Base-by-base conservation (phyloP, 2,888 invertebrate genomes). In the Sminthurinus aureus region DNA sequence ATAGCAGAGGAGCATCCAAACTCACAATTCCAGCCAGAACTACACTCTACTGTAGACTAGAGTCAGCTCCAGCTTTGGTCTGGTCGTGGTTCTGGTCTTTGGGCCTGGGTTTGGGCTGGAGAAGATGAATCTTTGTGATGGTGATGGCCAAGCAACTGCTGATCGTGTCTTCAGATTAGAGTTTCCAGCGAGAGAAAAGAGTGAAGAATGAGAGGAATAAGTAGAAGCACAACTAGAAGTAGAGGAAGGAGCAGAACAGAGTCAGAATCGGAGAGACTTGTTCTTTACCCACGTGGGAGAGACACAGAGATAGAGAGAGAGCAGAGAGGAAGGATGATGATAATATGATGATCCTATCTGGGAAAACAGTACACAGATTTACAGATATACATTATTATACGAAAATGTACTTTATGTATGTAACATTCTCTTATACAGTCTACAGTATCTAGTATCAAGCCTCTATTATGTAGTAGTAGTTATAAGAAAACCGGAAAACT, bases 121-220 rank as follows among this genome's bases (percentile, higher is more conserved):
- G 76, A 76, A 76, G 76, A 76, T 76, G 76, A 76, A 76, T 76
- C 76, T 76, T 58, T 52, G 76, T 76, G 73, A 38, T 38, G 38
- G 38, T 38, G 76, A 76, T 76, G 76, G 76, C 76, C 76, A 76
- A n/a, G 58, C 51, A 76, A 76, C 51, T 76, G 50, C 20, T 58
- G 76, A 76, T 76, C 58, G 76, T 76, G 76, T 76, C 76, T 76
- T 22, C 20, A 20, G 76, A 76, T 76, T 76, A 76, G 22, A 20
- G n/a, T 76, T 24, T 76, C 76, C 76, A 76, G 66, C 24, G 69
- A 76, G 74, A 74, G n/a, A 64, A 50, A 81, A 81, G 78, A 69
- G 73, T 22, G 73, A 18, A 82, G 58, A 50, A 82, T 50, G 75
- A 38, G 66, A 38, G 38, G 38, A 38, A 38, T 38, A 38, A 38